These are phyloP conservation scores for Melanostoma mellinum DNA, from an alignment of 2,888 invertebrate genomes.

Conservation along the genomic window DNA sequence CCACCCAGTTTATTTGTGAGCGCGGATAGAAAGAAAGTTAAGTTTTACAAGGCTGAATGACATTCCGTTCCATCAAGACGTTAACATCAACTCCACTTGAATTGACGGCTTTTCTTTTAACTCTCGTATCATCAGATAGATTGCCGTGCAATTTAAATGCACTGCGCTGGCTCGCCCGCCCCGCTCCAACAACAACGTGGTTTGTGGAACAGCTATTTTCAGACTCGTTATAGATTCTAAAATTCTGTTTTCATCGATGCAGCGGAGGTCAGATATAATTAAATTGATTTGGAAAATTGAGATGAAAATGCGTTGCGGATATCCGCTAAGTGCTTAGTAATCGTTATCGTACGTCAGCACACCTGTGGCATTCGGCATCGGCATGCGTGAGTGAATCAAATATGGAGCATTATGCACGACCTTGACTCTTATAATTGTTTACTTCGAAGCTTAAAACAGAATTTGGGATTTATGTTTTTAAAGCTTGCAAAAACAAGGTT, in stretches of 20 bases:
- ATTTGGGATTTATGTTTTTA: neutral
- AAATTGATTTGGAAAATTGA: neutral
- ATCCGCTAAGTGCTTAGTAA: slow-evolving; percentile 7
- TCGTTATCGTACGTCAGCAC: neutral
- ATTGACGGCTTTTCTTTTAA: slow-evolving; percentile 38
- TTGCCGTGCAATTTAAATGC: slow-evolving; percentile 23
- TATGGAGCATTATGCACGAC: slow-evolving; percentile 10
- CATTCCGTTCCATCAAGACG: slow-evolving; percentile 34
- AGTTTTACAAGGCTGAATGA: slow-evolving; percentile 31
- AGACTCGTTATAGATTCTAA: neutral
- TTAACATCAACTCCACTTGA: slow-evolving; percentile 3
- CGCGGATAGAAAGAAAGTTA: slow-evolving; percentile 53
- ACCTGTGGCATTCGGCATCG: slow-evolving; percentile 14
- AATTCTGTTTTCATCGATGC: neutral
- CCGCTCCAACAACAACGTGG: neutral
- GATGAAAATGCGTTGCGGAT: slow-evolving; percentile 29
- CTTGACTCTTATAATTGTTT: slow-evolving; percentile 1
- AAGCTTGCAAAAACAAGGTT: neutral
- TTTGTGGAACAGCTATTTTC: neutral
- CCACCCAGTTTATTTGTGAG: slow-evolving; percentile 56
- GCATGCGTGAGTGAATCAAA: neutral
- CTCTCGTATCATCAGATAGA: neutral
- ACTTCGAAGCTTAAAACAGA: slow-evolving; percentile 17
- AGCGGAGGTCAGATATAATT: slow-evolving; percentile 31
- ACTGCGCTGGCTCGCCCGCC: neutral